Percentiles rank a stretch among this genome's conserved stretches.
Evolutionary conservation across 2,113 vertebrate species (phyloP).

Genomic region (Phyllostomus hastatus): DNA sequence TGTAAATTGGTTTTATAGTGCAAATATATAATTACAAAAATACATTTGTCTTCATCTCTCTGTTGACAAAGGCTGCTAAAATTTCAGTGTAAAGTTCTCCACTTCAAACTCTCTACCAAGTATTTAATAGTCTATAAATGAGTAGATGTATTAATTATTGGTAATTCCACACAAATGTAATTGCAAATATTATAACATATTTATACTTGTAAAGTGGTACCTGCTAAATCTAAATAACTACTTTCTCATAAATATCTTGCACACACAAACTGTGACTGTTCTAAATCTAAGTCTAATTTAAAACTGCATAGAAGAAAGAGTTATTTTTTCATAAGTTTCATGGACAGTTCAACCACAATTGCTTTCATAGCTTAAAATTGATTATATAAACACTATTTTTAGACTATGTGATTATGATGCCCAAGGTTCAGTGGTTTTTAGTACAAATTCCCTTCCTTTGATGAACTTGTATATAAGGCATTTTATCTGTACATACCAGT

Average conservation of each 20-base stretch:
- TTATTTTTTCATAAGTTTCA: neutral
- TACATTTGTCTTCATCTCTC: neutral
- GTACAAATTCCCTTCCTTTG: neutral
- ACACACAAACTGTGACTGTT: too few species aligned
- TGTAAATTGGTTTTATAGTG: neutral
- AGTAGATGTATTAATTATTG: neutral
- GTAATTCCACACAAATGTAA: neutral
- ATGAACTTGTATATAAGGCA: neutral
- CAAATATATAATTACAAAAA: neutral
- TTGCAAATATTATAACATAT: neutral
- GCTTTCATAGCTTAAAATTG: neutral
- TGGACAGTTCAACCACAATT: neutral
- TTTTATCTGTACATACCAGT: neutral
- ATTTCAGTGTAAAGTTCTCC: neutral
- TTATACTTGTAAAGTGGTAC: neutral
- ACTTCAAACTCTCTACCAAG: neutral
- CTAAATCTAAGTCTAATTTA: neutral
- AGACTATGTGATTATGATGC: neutral
- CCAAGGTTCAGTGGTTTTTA: neutral
- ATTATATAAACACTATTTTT: neutral
- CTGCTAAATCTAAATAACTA: neutral
- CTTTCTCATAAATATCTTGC: neutral
- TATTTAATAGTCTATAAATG: neutral
- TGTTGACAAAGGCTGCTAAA: neutral
- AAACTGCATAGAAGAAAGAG: neutral